Percentiles rank a stretch among this genome's conserved stretches.
Conservation (phyloP, 2,888 invertebrate genomes). For the Macrosoma leucophasiata region DNA sequence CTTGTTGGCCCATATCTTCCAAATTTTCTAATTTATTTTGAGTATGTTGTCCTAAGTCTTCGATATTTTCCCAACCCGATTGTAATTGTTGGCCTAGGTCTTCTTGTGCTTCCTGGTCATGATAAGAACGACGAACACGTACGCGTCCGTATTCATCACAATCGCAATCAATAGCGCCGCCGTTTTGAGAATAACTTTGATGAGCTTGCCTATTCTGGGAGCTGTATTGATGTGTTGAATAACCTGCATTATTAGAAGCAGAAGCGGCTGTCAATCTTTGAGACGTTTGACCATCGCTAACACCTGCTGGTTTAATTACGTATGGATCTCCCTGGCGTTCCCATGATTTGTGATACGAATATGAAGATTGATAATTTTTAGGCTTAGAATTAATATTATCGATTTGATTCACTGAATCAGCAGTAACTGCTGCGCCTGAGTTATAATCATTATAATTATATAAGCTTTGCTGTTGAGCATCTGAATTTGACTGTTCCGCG, state of each 20-base stretch:
- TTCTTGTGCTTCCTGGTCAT: slow-evolving; percentile 28
- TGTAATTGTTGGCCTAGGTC: slow-evolving; percentile 39
- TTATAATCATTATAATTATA: slow-evolving; percentile 24
- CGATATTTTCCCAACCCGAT: slow-evolving; percentile 28
- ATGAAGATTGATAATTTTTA: slow-evolving; percentile 66
- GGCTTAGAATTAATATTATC: slow-evolving; percentile 42
- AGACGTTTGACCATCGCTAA: slow-evolving; percentile 34
- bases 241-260: slow-evolving; percentile 29
- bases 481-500: slow-evolving; percentile 12
- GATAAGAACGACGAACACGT: slow-evolving; percentile 49
- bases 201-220: slow-evolving; percentile 39
- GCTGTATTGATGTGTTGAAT: slow-evolving; percentile 40
- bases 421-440: slow-evolving; percentile 22
- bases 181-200: slow-evolving; percentile 30
- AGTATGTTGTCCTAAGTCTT: slow-evolving; percentile 33
- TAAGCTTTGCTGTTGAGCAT: slow-evolving; percentile 5
- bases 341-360: slow-evolving; percentile 71
- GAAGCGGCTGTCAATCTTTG: slow-evolving; percentile 43
- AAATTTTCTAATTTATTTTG: slow-evolving; percentile 32
- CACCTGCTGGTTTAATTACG: slow-evolving; percentile 51
- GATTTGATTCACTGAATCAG: slow-evolving; percentile 33
- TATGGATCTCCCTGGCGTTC: slow-evolving; percentile 70
- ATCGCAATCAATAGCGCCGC: slow-evolving; percentile 31
- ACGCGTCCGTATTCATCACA: slow-evolving; percentile 48
- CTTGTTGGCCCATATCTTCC: slow-evolving; percentile 36